These are phyloP conservation scores for Phenacoccus solenopsis DNA, from an alignment of 1,140 invertebrate genomes.

Conservation along the genomic window DNA sequence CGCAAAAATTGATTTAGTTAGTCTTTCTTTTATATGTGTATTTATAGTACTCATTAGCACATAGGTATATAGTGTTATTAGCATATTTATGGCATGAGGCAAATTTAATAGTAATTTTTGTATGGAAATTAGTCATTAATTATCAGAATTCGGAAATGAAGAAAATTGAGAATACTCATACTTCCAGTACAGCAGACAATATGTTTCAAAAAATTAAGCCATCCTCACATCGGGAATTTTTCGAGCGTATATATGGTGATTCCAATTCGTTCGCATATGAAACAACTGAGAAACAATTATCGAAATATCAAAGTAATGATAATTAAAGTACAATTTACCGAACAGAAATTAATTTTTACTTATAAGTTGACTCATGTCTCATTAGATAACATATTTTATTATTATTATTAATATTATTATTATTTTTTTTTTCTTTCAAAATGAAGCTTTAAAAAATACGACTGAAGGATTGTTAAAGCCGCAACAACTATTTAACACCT, in stretches of 20 bases:
- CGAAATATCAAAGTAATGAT: not conserved
- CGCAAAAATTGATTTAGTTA: too few relatives aligned
- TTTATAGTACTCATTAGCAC: too few relatives aligned
- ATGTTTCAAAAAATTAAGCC: not conserved
- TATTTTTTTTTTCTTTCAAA: too few relatives aligned
- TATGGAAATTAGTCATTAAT: too few relatives aligned
- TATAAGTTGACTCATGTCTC: not conserved
- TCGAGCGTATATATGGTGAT: not conserved
- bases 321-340: not conserved
- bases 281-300: not conserved
- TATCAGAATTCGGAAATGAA: too few relatives aligned
- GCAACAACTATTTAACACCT: not conserved
- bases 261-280: not conserved
- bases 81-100: too few relatives aligned
- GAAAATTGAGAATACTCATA: not conserved
- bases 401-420: not conserved
- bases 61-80: too few relatives aligned
- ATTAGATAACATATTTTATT: not conserved
- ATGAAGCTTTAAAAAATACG: too few relatives aligned
- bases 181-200: not conserved
- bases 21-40: too few relatives aligned
- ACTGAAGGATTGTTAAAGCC: too few relatives aligned
- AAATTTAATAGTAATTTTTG: too few relatives aligned
- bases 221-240: conserved; percentile 3
- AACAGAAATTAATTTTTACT: not conserved